Base-by-base conservation (phyloP, 2,797 vertebrate genomes). In the Gallinago solitaria region DNA sequence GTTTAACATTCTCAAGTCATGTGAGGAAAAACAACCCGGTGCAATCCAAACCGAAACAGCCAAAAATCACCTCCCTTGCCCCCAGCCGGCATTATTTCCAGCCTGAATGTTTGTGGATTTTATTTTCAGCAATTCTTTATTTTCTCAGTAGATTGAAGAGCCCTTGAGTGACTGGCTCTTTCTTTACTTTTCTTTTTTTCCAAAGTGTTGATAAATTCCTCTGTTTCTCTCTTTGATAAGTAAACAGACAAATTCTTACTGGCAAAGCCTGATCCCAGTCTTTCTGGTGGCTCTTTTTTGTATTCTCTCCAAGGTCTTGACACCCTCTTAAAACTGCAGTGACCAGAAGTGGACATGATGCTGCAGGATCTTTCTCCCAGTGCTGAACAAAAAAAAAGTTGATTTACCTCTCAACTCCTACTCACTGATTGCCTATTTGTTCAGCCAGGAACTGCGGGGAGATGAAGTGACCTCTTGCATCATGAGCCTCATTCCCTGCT, bases 381-480 rank as follows among this genome's bases (percentile, higher is more conserved):
- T 56, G 35, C 15, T 60, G 51, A 89, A 93, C 73, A 41, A 39
- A 51, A 95, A 51, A 95, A 82, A 94, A 93, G 67, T 70, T 84
- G 93, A 93, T 93, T 82, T 88, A 94, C 83, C 37, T 91, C 86
- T 90, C 54, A 80, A 48, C 82, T 96, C 86, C 71, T 87, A 83
- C 78, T 96, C 70, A 87, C 51, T 80, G 83, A 30, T 90, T 0
- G 12, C 60, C 64, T 89, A 59, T 96, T 95, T 95, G 74, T 87
- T 87, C 51, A 89, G 59, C 59, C 67, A 67, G 61, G 77, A 89
- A 67, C 48, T 84, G 59, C 25, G 69, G 61, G 89, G 88, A 82
- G 73, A 91, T 68, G 71, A 83, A 77, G 51, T 87, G 87, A 91
- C 76, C 89, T 95, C 89, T 95, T 95, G 91, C 93, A 85, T 93